These are phyloP conservation scores for Halcyon badia DNA, from an alignment of 2,797 vertebrate species.

Conservation along the genomic window DNA sequence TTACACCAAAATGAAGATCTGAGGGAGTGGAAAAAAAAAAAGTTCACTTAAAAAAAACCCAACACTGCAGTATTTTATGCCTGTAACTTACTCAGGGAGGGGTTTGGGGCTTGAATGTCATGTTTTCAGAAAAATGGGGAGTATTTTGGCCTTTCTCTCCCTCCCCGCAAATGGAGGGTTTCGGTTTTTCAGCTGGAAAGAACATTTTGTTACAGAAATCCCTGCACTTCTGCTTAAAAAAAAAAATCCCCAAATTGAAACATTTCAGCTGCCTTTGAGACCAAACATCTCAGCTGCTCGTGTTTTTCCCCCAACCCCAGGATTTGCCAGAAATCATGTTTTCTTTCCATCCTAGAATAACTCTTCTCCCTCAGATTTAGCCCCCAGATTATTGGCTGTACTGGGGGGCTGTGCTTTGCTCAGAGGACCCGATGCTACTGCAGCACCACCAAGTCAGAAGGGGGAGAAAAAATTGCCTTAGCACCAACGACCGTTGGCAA, in stretches of 20 bases:
- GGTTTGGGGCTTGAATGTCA: not conserved
- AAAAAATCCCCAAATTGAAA: not conserved
- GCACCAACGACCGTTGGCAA: not conserved
- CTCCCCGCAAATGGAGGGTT: not conserved
- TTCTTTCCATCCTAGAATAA: not conserved
- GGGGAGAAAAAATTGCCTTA: not conserved
- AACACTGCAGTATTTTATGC: not conserved
- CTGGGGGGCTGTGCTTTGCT: too few relatives aligned
- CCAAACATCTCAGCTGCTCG: not conserved
- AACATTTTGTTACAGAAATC: slow-evolving; percentile 5
- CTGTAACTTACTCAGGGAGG: not conserved
- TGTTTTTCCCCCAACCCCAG: not conserved
- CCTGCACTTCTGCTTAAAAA: not conserved
- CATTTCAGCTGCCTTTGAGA: not conserved
- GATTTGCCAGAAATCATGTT: not conserved
- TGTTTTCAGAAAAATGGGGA: not conserved
- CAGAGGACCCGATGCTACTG: accelerated
- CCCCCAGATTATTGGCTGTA: not conserved
- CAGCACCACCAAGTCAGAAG: not conserved
- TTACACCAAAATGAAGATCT: not conserved
- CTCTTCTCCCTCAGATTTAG: not conserved
- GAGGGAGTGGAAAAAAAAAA: not conserved
- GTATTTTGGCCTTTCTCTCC: not conserved
- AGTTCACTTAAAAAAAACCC: not conserved
- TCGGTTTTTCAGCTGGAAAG: not conserved